Evolutionary conservation across 2,113 vertebrate genomes (phyloP).

Genomic region (Scophthalmus maximus): DNA sequence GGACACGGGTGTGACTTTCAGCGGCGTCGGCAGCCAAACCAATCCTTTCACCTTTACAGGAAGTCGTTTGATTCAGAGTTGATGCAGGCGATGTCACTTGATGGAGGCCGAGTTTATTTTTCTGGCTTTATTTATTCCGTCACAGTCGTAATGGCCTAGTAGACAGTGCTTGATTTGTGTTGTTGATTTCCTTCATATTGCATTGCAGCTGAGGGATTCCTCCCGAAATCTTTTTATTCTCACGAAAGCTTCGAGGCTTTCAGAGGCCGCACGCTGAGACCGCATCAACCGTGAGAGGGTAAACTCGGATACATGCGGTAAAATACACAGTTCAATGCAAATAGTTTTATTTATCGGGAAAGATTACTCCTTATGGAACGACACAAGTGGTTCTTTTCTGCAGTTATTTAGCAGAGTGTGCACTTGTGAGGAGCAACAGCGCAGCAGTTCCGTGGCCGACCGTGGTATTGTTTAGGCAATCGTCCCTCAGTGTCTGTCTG

Average conservation of each 20-base stretch:
- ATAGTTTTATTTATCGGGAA: neutral
- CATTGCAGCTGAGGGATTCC: neutral
- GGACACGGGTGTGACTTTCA: slow-evolving; percentile 34
- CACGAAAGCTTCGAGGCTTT: neutral
- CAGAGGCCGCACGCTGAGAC: too few species aligned
- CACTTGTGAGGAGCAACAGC: neutral
- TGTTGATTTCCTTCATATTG: neutral
- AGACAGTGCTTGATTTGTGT: neutral
- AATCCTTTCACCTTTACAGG: slow-evolving; percentile 31
- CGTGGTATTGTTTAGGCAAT: neutral
- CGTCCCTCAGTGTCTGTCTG: slow-evolving; percentile 35
- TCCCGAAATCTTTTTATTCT: neutral
- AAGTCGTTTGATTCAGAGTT: slow-evolving; percentile 26
- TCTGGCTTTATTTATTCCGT: slow-evolving; percentile 2
- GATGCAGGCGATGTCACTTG: slow-evolving; percentile 12
- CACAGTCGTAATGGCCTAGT: neutral
- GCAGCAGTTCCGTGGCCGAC: slow-evolving; percentile 11
- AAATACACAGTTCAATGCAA: slow-evolving; percentile 7
- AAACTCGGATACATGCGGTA: neutral
- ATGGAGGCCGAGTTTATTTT: slow-evolving; percentile 9
- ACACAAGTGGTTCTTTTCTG: neutral
- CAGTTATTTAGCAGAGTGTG: slow-evolving; percentile 4
- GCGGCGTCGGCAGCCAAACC: slow-evolving; percentile 10
- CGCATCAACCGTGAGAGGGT: too few species aligned
- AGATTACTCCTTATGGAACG: neutral